These are phyloP conservation scores for Muscidifurax raptorellus DNA, from an alignment of 1,140 invertebrate species.

Conservation along the genomic window DNA sequence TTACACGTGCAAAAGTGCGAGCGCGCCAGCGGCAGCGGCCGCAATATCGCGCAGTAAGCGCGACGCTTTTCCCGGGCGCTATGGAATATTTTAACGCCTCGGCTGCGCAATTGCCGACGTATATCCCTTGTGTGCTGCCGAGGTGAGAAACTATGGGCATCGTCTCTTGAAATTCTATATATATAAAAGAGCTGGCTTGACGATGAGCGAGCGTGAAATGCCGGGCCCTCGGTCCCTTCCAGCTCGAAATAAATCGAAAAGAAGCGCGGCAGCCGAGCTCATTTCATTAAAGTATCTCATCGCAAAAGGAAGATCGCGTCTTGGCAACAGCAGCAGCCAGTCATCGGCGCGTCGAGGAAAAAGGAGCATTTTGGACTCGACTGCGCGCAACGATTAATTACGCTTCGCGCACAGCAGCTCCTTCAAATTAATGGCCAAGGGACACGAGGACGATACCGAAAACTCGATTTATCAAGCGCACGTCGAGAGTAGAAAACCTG, in stretches of 20 bases:
- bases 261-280: constrained; percentile 5
- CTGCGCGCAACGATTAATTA: constrained; percentile 49
- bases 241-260: constrained; percentile 47
- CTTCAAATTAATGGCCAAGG: constrained; percentile 49
- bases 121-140: too few species aligned
- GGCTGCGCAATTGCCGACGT: constrained; percentile 61
- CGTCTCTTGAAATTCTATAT: too few species aligned
- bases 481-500: background rate
- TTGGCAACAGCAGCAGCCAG: too few species aligned
- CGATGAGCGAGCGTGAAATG: constrained; percentile 60
- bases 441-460: constrained; percentile 50
- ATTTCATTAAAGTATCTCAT: constrained; percentile 47
- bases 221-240: too few species aligned
- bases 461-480: constrained; percentile 48
- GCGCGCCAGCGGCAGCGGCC: too few species aligned
- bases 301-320: background rate
- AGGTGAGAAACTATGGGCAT: too few species aligned
- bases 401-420: constrained; percentile 32
- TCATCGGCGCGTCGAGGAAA: constrained; percentile 20
- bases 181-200: constrained; percentile 34
- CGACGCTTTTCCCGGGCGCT: constrained; percentile 64
- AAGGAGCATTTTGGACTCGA: constrained; percentile 39
- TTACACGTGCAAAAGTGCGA: constrained; percentile 59
- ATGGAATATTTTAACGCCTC: constrained; percentile 70
- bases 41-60: constrained; percentile 55